These are phyloP conservation scores for Lithophane socia DNA, from an alignment of 2,888 invertebrate species.

Conservation along the genomic window DNA sequence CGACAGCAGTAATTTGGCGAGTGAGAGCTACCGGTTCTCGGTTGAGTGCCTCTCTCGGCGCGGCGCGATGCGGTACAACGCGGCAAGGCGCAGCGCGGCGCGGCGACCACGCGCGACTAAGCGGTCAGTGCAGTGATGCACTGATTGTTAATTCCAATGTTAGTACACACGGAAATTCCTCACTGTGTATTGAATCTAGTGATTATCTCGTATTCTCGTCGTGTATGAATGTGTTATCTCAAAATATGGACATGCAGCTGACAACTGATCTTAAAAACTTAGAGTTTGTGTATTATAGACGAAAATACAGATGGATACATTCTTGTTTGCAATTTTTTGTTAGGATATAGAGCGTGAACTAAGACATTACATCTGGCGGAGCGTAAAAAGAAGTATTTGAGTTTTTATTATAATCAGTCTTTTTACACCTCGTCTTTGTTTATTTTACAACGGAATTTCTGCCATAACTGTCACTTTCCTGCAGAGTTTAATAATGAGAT, in stretches of 20 bases:
- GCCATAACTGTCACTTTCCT: not conserved
- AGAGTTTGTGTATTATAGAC: not conserved
- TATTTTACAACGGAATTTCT: constrained; percentile 12
- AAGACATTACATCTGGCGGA: constrained; percentile 18
- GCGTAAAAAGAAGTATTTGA: constrained; percentile 11
- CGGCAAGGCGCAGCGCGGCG: not conserved
- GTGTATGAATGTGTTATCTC: not conserved
- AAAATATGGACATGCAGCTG: constrained; percentile 4
- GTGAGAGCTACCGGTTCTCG: constrained; percentile 66
- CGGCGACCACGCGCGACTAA: constrained; percentile 20
- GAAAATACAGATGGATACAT: not conserved
- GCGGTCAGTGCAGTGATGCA: constrained; percentile 49
- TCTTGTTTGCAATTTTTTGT: not conserved
- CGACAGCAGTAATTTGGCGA: constrained; percentile 69
- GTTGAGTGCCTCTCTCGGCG: constrained; percentile 61
- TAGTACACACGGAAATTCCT: constrained; percentile 24
- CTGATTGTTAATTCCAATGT: constrained; percentile 56
- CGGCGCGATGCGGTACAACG: constrained; percentile 7
- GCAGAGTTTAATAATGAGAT: constrained; percentile 13
- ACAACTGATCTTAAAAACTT: not conserved
- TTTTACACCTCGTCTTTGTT: constrained; percentile 24
- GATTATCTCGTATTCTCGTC: not conserved
- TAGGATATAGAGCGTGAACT: not conserved
- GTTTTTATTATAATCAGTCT: constrained; percentile 20
- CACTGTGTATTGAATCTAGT: constrained; percentile 20